Evolutionary conservation across 2,797 vertebrate species (phyloP), one percentile per base, ranked within the genome.

Genomic region (Cynodonichthys magdalenae): DNA sequence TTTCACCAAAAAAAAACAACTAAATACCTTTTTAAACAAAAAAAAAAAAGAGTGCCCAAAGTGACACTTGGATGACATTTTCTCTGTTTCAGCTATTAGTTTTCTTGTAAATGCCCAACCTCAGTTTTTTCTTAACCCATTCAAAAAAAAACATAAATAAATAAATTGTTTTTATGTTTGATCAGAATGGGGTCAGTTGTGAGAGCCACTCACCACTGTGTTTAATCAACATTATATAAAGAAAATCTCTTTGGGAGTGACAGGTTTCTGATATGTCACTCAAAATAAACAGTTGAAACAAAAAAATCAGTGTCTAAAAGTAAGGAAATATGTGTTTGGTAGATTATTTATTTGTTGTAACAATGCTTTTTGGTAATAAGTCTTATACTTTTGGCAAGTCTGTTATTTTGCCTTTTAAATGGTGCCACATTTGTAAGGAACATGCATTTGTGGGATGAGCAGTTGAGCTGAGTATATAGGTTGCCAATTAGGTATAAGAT

Each of bases 201-300:
- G 86, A 83, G 88, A 90, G 88, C 83, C 75, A 77, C 75, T 87
- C 77, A 67, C 66, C 78, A 80, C 74, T 47, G 72, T 87, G 82
- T 85, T 85, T 77, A 89, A 93, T 92, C 92, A 92, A 92, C 80
- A 85, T 87, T 90, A 91, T 86, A 81, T 79, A 83, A 82, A 72
- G 81, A 88, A 79, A 85, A 90, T 92, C 89, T 90, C 88, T 90
- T 92, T 7, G 7, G 31, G 31, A 8, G 4, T 5, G 31, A 31
- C 31, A 31, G 31, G 3, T 31, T 31, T 9, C 31, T 31, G 31
- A 9, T 31, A 31, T 31, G 31, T 31, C 5, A 9, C 31, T 31
- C 31, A 31, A 6, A 5, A 31, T 1, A 9, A 7, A 9, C 6
- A 31, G 31, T 31, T 31, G 31, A 31, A 31, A 1, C 31, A 31